phyloP scores from a whole-genome alignment of 2,797 vertebrate genomes.

The Lepilemur ruficaudatus region DNA sequence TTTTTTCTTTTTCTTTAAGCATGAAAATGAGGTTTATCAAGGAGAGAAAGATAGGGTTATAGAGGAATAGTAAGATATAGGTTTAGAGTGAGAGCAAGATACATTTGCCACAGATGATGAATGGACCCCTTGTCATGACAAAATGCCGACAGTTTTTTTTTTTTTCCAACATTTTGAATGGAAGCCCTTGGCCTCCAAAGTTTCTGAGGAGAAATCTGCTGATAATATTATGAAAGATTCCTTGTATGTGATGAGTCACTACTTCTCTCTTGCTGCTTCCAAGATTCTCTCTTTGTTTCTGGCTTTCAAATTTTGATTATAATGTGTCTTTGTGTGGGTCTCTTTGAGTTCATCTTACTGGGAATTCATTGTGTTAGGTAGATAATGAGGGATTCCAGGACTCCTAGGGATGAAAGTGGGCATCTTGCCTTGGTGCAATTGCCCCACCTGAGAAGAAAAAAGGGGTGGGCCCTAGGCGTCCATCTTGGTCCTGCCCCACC shows the following conservation, averaged over 20 bases:
- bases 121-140: too few relatives aligned
- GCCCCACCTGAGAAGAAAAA: too few relatives aligned
- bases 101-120: too few relatives aligned
- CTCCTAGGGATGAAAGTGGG: too few relatives aligned
- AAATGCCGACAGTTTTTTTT: background rate
- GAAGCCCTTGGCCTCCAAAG: background rate
- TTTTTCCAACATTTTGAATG: background rate
- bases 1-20: background rate
- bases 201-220: background rate
- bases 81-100: too few relatives aligned
- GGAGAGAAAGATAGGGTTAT: too few relatives aligned
- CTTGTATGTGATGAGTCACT: background rate
- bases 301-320: background rate
- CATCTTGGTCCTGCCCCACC: too few relatives aligned
- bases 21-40: too few relatives aligned
- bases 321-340: background rate
- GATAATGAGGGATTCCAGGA: too few relatives aligned
- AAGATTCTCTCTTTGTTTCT: background rate
- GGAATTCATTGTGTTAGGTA: background rate
- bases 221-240: background rate
- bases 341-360: background rate
- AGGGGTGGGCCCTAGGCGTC: too few relatives aligned
- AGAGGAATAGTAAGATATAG: too few relatives aligned
- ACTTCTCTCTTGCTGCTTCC: background rate
- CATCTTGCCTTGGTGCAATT: too few relatives aligned